Percentiles rank a stretch among this genome's conserved stretches.
These are phyloP conservation scores for Meta bourneti DNA, from an alignment of 2,888 invertebrate species.

Conservation along the genomic window DNA sequence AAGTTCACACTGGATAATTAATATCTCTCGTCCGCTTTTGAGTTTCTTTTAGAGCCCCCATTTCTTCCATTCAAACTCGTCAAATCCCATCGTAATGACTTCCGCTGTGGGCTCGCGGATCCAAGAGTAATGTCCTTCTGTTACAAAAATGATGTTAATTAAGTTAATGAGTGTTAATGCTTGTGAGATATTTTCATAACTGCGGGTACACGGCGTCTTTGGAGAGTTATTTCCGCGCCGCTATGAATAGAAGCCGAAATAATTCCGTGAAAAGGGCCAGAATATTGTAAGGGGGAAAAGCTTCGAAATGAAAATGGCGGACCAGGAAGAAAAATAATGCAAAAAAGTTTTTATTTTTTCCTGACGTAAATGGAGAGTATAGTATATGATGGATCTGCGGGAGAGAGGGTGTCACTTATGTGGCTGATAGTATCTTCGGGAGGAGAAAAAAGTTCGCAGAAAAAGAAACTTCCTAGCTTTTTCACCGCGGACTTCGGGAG, in stretches of 20 bases:
- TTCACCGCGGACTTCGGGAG: slow-evolving; percentile 1
- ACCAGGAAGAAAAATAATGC: slow-evolving; percentile 9
- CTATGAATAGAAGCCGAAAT: slow-evolving; percentile 25
- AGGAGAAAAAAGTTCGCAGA: slow-evolving; percentile 22
- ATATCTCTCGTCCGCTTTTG: background rate
- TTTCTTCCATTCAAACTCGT: slow-evolving; percentile 29
- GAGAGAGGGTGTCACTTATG: slow-evolving; percentile 56
- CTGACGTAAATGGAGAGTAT: slow-evolving; percentile 41
- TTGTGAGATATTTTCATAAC: slow-evolving; percentile 27
- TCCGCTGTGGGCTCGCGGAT: slow-evolving; percentile 31
- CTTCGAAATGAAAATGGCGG: slow-evolving; percentile 23
- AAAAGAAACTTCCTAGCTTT: slow-evolving; percentile 14
- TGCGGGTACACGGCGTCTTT: slow-evolving; percentile 3
- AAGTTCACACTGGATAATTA: background rate
- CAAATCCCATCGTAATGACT: slow-evolving; percentile 48
- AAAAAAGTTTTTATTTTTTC: slow-evolving; percentile 21
- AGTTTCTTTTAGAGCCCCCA: background rate
- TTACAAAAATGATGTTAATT: slow-evolving; percentile 48
- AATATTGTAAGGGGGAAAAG: slow-evolving; percentile 16
- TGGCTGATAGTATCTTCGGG: slow-evolving; percentile 33
- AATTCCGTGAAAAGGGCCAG: slow-evolving; percentile 27
- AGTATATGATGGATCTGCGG: slow-evolving; percentile 62
- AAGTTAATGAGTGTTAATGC: slow-evolving; percentile 69
- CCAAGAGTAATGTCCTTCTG: slow-evolving; percentile 35
- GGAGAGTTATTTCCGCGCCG: slow-evolving; percentile 39